Base-by-base conservation (phyloP, 1,140 invertebrate genomes). In the Drosophila equinoxialis region DNA sequence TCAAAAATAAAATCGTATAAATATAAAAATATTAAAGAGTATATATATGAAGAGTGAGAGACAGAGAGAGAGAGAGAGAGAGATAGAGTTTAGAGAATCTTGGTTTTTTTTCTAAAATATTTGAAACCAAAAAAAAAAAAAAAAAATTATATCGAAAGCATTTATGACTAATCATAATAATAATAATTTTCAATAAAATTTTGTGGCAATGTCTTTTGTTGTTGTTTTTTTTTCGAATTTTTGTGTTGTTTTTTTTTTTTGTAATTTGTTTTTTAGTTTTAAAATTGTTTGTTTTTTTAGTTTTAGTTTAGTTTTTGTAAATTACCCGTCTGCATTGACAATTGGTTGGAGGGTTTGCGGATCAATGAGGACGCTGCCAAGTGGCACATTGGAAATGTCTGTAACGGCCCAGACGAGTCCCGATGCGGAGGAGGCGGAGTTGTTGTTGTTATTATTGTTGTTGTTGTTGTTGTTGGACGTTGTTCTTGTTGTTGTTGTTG, bases 291-390 rank as follows among this genome's bases (percentile, higher is more conserved):
- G 17, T 48, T 51, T 68, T 63, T 39, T 62, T 66, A 33, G 55
- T 80, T 74, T 60, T 76, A 30, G 30, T 30, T 71, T 85, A 71
- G 78, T 85, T 89, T 90, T 91, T 90, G 90, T 90, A 90, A 92
- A 92, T 91, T 92, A 92, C 91, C 95, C 95, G 92, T 96, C 95
- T 71, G 93, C 90, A 92, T 96, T 96, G 81, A 94, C 93, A 83
- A 94, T 93, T 66, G 95, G 94, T 91, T 94, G 93, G 26, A 95
- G 94, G 81, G 94, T 95, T 92, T 95, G 96, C 30, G 97, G 97
- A 92, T 98, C 96, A 84, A 98, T 97, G 70, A 98, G 95, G 71
- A 98, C 93, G 78, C 96, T 97, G 55, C 97, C 97, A 64, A 95
- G 93, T 62, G 97, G 97, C 41, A 98, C 96, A 68, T 94, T 95